Evolutionary conservation across 2,113 vertebrate genomes (phyloP).

Genomic region (Euleptes europaea): DNA sequence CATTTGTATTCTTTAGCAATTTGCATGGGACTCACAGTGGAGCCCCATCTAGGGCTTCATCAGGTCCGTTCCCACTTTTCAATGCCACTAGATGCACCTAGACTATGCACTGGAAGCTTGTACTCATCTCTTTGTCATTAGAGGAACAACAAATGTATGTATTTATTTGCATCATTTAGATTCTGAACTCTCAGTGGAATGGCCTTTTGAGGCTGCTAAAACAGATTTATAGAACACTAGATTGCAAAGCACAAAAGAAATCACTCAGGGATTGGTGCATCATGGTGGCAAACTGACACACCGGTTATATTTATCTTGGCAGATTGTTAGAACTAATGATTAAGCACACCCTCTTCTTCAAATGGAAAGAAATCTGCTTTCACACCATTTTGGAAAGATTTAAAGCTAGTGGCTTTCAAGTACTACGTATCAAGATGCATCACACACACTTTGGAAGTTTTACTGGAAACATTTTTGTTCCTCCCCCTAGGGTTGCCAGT

Average conservation of each 20-base stretch:
- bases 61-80: neutral
- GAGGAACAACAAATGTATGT: neutral
- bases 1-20: neutral
- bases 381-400: rapidly evolving
- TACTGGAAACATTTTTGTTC: neutral
- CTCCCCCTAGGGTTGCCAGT: no score
- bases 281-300: neutral
- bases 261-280: neutral
- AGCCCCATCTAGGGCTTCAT: neutral
- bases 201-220: no score
- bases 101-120: no score
- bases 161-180: no score
- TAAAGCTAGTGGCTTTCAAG: neutral
- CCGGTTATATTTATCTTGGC: neutral
- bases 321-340: neutral
- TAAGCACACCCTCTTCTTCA: neutral
- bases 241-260: neutral
- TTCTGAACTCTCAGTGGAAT: no score
- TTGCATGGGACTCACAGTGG: neutral
- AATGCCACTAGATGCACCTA: neutral
- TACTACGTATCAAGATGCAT: neutral
- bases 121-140: neutral
- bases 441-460: neutral
- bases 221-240: neutral
- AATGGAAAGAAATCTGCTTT: rapidly evolving